phyloP scores from a whole-genome alignment of 1,140 invertebrate genomes.

The Schlechtendalia chinensis region DNA sequence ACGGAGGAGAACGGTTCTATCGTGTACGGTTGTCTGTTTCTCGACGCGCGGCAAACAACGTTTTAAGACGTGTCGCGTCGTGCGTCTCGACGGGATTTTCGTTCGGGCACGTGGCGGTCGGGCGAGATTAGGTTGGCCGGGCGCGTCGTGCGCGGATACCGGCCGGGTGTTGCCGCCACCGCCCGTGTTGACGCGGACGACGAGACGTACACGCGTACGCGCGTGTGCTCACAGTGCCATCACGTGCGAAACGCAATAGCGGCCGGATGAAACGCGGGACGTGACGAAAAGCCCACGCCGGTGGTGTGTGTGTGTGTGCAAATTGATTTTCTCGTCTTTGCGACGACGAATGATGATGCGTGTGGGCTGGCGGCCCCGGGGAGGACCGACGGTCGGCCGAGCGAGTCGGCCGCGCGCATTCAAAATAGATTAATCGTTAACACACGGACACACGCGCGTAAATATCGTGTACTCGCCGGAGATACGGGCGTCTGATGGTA shows the following conservation, averaged over 20 bases:
- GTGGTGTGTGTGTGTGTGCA: conserved; percentile 8
- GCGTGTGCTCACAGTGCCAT: neutral
- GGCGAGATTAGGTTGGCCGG: too few relatives aligned
- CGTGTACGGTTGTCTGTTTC: too few relatives aligned
- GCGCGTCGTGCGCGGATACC: too few relatives aligned
- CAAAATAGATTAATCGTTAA: conserved; percentile 41
- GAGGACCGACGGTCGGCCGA: neutral
- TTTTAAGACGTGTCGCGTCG: too few relatives aligned
- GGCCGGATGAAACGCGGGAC: neutral
- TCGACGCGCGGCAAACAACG: too few relatives aligned
- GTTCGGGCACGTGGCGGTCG: too few relatives aligned
- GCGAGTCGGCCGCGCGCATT: neutral
- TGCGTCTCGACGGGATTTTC: too few relatives aligned
- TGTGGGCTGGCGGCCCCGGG: neutral
- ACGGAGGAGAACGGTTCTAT: neutral
- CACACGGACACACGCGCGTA: neutral
- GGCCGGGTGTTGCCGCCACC: neutral
- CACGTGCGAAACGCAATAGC: too few relatives aligned
- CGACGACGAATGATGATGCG: neutral
- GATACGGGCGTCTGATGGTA: too few relatives aligned
- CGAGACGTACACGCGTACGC: neutral
- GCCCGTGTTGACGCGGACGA: neutral
- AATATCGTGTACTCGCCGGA: neutral
- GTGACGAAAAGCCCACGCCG: neutral
- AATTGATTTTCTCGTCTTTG: conserved; percentile 47